Conservation (phyloP, 2,888 invertebrate species). For the Anagyrus pseudococci region DNA sequence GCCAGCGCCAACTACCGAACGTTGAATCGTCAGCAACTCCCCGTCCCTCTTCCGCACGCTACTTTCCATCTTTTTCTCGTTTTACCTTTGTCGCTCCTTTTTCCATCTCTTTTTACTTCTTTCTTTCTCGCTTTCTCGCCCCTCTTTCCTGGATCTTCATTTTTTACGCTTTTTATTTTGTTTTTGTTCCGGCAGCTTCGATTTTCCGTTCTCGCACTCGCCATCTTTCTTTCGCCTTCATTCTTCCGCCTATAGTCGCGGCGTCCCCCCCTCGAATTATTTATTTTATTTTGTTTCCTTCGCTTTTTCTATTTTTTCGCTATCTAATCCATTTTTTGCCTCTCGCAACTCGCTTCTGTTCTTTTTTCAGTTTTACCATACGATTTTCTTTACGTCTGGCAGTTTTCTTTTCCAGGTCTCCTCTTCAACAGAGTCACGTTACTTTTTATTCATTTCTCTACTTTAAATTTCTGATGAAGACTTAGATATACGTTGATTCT, state of each 20-base stretch:
- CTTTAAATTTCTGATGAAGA: background rate
- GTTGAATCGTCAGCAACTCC: too few relatives aligned
- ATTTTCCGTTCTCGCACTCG: conserved; percentile 33
- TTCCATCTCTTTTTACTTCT: background rate
- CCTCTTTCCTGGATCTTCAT: background rate
- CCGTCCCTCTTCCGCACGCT: background rate
- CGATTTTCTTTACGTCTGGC: background rate
- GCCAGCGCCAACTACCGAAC: too few relatives aligned
- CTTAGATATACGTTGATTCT: background rate
- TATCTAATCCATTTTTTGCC: conserved; percentile 28
- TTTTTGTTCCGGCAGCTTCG: conserved; percentile 34
- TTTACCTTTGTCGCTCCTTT: background rate
- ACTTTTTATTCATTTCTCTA: background rate
- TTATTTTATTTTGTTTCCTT: conserved; percentile 37
- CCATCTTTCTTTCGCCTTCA: background rate
- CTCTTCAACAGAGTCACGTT: background rate
- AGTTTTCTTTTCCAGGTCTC: background rate
- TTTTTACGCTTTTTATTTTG: conserved; percentile 1
- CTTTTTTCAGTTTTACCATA: too few relatives aligned
- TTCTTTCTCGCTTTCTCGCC: conserved; percentile 7
- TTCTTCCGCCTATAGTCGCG: background rate
- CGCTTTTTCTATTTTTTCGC: conserved; percentile 22
- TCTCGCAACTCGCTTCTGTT: background rate
- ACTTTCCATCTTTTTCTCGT: background rate
- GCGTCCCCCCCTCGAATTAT: conserved; percentile 14